Base-by-base conservation (phyloP, 1,140 invertebrate species). In the Nephila pilipes region DNA sequence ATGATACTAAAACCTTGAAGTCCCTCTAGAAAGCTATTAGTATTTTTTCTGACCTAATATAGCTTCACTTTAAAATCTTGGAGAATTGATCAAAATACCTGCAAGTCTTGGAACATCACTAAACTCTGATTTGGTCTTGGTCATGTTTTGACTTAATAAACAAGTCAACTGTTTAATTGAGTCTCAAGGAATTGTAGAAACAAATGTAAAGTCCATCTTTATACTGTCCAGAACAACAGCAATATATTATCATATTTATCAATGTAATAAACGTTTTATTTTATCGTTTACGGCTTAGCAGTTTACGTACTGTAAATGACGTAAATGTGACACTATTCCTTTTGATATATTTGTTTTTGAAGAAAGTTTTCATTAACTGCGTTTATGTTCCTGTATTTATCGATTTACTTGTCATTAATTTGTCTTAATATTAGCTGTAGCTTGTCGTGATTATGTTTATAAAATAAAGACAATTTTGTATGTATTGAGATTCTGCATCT, bases 321-420 rank as follows among this genome's bases (percentile, higher is more conserved):
- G 63, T 8, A 16, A 75, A 32, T 75, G 32, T 18, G 6, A 36
- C 14, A 4, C 25, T 75, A 46, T 75, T 75, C 14, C 32, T 75
- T 75, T 75, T 20, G 25, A 75, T 75, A 29, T 75, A 75, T 75
- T 75, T 75, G 36, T 75, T 75, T 75, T 36, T 36, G 2, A 75
- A 29, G 29, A 18, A 36, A 36, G 14, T 75, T 20, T 75, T 32
- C 16, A 75, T 75, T 25, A 65, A 75, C 29, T 75, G 69, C 69
- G 25, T 75, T 32, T 32, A 75, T 75, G 32, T 75, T 75, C 69
- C 32, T 75, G 25, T 75, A 75, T 75, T 75, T 75, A 75, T 75
- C 5, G 36, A 65, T 22, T n/a, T 36, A 4, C 8, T 75, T 75
- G 32, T 75, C 69, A 20, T 32, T 75, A 36, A 5, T 75, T 75